A percentile compares a stretch with the other conserved stretches of the same genome.
phyloP scores from a whole-genome alignment of 2,888 invertebrate species.

The Yponomeuta evonymella region DNA sequence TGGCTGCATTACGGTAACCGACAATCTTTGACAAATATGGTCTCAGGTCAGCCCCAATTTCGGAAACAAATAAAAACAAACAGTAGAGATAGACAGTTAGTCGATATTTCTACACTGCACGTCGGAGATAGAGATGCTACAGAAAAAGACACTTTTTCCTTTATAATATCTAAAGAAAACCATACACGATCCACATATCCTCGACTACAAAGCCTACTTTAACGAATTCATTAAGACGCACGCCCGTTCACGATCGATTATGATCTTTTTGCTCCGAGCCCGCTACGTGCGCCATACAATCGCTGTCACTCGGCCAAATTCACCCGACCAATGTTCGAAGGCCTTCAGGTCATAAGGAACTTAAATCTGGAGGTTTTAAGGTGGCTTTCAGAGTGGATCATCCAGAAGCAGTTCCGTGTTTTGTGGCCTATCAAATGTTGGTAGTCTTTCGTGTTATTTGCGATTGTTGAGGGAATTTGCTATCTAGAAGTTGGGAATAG shows the following conservation, averaged over 20 bases:
- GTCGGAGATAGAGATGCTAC: no score
- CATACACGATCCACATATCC: background rate
- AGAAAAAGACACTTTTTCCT: no score
- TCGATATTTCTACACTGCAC: no score
- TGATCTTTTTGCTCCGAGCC: slow-evolving; percentile 65
- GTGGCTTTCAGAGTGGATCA: background rate
- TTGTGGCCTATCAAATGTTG: background rate
- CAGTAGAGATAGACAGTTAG: no score
- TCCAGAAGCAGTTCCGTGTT: background rate
- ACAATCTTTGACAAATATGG: no score
- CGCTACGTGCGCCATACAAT: slow-evolving; percentile 66
- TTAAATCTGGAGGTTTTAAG: background rate
- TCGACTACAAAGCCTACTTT: slow-evolving; percentile 28
- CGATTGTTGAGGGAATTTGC: background rate
- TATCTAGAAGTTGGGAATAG: slow-evolving; percentile 28
- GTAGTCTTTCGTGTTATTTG: background rate
- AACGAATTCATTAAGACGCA: slow-evolving; percentile 75
- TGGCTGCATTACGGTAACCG: no score
- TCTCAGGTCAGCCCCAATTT: no score
- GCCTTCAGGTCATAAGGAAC: background rate
- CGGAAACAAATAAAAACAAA: no score
- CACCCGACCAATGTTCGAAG: background rate
- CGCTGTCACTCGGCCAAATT: slow-evolving; percentile 67
- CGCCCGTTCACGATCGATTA: slow-evolving; percentile 75
- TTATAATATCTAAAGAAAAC: no score